These are phyloP conservation scores for Andrena bucephala DNA, from an alignment of 2,888 invertebrate genomes.

Conservation along the genomic window DNA sequence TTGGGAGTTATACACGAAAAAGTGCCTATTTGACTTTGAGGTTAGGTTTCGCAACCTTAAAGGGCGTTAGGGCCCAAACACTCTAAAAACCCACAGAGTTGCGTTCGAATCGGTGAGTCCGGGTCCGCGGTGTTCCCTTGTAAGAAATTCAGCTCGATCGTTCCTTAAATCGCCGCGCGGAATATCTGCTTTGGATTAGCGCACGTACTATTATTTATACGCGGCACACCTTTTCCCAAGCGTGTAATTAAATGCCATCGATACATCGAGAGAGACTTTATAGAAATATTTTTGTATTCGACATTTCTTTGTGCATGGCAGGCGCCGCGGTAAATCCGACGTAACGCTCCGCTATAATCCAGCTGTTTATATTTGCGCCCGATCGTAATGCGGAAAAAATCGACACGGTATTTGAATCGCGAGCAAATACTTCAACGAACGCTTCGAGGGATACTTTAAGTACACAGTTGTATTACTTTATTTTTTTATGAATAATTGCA, in stretches of 20 bases:
- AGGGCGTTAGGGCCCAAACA: no score
- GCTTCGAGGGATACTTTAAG: slow-evolving; percentile 36
- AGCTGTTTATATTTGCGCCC: slow-evolving; percentile 64
- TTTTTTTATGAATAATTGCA: slow-evolving; percentile 54
- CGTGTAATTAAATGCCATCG: slow-evolving; percentile 22
- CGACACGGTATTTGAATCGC: slow-evolving; percentile 30
- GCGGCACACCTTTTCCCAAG: slow-evolving; percentile 25
- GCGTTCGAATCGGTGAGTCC: no score
- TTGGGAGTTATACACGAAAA: no score
- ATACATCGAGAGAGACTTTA: slow-evolving; percentile 18
- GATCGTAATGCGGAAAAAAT: slow-evolving; percentile 24
- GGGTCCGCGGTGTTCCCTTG: no score
- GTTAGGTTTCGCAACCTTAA: no score
- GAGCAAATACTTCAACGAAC: slow-evolving; percentile 52
- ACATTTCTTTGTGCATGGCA: slow-evolving; percentile 37
- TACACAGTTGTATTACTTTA: slow-evolving; percentile 44
- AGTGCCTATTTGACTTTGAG: no score
- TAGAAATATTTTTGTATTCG: slow-evolving; percentile 55
- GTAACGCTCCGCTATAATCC: slow-evolving; percentile 30
- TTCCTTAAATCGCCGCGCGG: no score
- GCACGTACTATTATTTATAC: slow-evolving; percentile 38
- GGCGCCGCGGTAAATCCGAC: slow-evolving; percentile 21
- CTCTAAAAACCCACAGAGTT: no score
- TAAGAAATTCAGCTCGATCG: no score
- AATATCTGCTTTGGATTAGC: not conserved